These are phyloP conservation scores for Tineola bisselliella DNA, from an alignment of 2,888 invertebrate genomes.

Conservation along the genomic window DNA sequence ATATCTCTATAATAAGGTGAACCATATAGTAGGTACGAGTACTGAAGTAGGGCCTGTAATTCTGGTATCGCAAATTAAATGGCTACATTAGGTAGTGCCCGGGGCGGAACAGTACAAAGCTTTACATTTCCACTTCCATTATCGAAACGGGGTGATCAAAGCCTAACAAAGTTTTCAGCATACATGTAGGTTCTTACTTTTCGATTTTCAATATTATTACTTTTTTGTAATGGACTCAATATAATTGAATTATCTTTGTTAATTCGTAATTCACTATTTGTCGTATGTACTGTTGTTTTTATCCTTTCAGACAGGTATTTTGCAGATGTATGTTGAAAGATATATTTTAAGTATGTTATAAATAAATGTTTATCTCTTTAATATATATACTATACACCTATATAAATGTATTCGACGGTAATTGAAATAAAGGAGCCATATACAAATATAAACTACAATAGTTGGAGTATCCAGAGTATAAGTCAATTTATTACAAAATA, in stretches of 20 bases:
- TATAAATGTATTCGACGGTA: no score
- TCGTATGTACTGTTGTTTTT: no score
- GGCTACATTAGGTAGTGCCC: constrained; percentile 44
- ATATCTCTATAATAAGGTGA: neutral
- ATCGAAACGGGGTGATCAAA: constrained; percentile 64
- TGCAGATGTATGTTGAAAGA: no score
- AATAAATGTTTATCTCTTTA: no score
- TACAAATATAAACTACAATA: no score
- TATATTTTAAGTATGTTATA: no score
- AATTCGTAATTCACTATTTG: neutral
- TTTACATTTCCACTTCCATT: constrained; percentile 38
- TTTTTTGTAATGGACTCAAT: neutral
- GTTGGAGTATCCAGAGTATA: neutral
- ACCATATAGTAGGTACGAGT: neutral
- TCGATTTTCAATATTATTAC: neutral
- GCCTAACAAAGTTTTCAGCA: constrained; percentile 28
- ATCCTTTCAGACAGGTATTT: no score
- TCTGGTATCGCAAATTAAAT: constrained; percentile 45
- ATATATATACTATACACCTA: no score
- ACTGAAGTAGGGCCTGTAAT: constrained; percentile 1
- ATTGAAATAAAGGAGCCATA: no score
- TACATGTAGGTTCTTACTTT: neutral
- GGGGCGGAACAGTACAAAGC: constrained; percentile 43
- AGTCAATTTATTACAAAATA: constrained; percentile 1
- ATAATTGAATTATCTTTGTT: neutral